Evolutionary conservation across 2,113 vertebrate species (phyloP).

Genomic region (Oenanthe oenanthe): DNA sequence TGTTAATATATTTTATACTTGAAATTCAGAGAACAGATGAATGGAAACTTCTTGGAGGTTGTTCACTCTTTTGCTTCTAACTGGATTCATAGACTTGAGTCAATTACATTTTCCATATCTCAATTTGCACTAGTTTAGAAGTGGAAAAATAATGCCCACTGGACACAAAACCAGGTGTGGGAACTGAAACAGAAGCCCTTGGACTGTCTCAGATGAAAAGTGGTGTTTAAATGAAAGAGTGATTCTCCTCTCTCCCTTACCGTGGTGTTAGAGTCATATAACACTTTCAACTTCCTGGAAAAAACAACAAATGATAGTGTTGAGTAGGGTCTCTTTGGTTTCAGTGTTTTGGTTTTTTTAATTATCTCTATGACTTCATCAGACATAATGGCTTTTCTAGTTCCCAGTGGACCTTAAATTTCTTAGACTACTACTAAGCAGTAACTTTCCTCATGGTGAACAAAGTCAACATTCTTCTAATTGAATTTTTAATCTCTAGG

Average conservation of each 20-base stretch:
- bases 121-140: neutral
- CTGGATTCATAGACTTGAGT: neutral
- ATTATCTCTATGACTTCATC: neutral
- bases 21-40: neutral
- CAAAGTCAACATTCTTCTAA: constrained; percentile 16
- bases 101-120: neutral
- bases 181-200: neutral
- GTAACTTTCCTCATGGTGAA: constrained; percentile 45
- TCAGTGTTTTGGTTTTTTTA: neutral
- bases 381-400: neutral
- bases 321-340: too few species aligned
- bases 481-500: neutral
- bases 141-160: neutral
- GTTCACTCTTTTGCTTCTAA: neutral
- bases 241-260: neutral
- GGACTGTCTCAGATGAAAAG: neutral
- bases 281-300: neutral
- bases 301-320: fast-evolving
- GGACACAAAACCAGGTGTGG: neutral
- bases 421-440: constrained; percentile 8
- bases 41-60: neutral
- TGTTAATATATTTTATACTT: neutral
- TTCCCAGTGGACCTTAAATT: neutral
- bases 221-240: neutral
- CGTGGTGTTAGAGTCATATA: neutral